Conservation (phyloP, 2,888 invertebrate genomes). For the Nasonia oneida region DNA sequence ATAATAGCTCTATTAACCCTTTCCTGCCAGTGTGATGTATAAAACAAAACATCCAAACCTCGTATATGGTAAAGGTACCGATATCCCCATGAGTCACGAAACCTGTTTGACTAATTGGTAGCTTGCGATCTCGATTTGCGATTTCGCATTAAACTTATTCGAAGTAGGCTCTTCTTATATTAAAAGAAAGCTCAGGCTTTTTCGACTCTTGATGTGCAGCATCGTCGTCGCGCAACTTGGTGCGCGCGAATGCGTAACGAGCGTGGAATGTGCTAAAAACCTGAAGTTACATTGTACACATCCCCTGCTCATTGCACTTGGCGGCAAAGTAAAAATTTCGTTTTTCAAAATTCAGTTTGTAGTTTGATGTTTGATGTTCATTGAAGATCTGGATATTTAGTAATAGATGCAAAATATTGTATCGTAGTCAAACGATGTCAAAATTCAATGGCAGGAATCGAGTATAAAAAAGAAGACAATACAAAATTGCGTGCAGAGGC, state of each 20-base stretch:
- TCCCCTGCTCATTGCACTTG: conserved; percentile 13
- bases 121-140: background rate
- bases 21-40: background rate
- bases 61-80: conserved; percentile 6
- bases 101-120: conserved; percentile 9
- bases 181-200: background rate
- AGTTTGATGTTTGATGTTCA: too few relatives aligned
- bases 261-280: conserved; percentile 59
- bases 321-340: background rate
- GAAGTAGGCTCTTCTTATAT: background rate
- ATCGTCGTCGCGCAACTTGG: background rate
- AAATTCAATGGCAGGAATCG: background rate
- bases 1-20: background rate
- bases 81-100: conserved; percentile 2
- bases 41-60: background rate
- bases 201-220: background rate
- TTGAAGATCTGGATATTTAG: too few relatives aligned
- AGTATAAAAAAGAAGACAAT: background rate
- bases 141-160: background rate
- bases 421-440: background rate
- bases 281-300: conserved; percentile 57
- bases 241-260: conserved; percentile 18
- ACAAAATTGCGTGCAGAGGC: background rate
- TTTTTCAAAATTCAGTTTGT: too few relatives aligned
- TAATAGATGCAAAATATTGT: background rate